Base-by-base conservation (phyloP, 2,888 invertebrate species). In the Notodonta dromedarius region DNA sequence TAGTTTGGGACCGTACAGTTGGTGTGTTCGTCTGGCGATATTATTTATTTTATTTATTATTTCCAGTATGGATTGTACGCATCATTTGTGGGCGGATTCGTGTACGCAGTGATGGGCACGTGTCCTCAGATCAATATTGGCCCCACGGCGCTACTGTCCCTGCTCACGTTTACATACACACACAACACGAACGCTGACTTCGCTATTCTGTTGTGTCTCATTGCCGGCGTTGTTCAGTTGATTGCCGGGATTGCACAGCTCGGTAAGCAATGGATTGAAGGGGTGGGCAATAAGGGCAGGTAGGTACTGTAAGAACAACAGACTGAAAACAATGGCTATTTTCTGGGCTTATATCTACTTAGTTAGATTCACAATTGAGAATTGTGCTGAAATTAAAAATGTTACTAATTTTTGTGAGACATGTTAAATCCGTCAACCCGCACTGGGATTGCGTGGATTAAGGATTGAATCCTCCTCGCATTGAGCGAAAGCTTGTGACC, bases 31-130 rank as follows among this genome's bases (percentile, higher is more conserved):
- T 24, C 24, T 24, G 24, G 24, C 24, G 24, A 24, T 24, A 24
- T 24, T 24, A 24, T 24, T 24, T 24, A 24, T 24, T 24, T 2
- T 42, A 14, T 44, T 63, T 58, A 64, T 67, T 61, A 67, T 63
- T 88, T 85, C 55, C 94, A 97, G 96, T 97, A 96, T 90, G 97
- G 97, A 1, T 91, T 97, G n/a, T 97, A 97, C 89, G 96, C 97
- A 1, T 96, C 97, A 0, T 95, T 97, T 74, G 95, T 95, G 77
- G 97, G 97, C 6, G 96, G 96, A 63, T 95, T 97, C 76, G 94
- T 97, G 14, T 97, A 97, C 89, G 95, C 95, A 16, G 66, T 97
- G n/a, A 94, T 97, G 84, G 97, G 97, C 0, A 96, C 96, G 5
- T 94, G 94, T 64, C 94, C 95, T 5, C 95, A 96, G 84, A 94